Conservation (phyloP, 2,797 vertebrate genomes). For the Notolabrus celidotus region DNA sequence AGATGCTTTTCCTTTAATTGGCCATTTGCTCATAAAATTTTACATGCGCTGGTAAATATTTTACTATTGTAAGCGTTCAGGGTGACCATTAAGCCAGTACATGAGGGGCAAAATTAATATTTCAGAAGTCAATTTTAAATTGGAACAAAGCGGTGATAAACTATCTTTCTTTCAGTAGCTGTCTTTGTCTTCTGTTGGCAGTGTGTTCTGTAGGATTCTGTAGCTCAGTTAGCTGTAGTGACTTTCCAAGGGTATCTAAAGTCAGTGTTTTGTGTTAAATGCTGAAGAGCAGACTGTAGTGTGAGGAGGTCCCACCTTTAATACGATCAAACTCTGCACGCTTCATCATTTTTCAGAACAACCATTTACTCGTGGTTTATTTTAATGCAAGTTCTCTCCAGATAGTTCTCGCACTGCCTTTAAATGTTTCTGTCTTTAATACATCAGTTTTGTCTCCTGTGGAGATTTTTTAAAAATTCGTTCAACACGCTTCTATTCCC, state of each 20-base stretch:
- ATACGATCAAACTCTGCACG: slow-evolving; percentile 6
- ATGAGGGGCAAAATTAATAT: slow-evolving; percentile 44
- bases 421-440: slow-evolving; percentile 56
- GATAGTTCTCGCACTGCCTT: slow-evolving; percentile 35
- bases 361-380: slow-evolving; percentile 35
- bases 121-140: slow-evolving; percentile 53
- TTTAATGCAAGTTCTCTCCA: slow-evolving; percentile 46
- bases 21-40: slow-evolving; percentile 28
- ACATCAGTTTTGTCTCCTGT: slow-evolving; percentile 58
- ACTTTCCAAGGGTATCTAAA: slow-evolving; percentile 7
- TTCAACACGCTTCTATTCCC: slow-evolving; percentile 63
- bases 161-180: slow-evolving; percentile 18
- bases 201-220: not conserved
- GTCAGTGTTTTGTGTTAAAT: slow-evolving; percentile 12
- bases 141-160: slow-evolving; percentile 48
- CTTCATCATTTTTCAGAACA: slow-evolving; percentile 26
- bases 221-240: slow-evolving; percentile 10
- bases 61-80: slow-evolving; percentile 41
- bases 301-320: slow-evolving; percentile 26
- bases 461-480: slow-evolving; percentile 52
- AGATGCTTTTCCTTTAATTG: slow-evolving; percentile 56
- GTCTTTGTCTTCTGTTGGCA: slow-evolving; percentile 22
- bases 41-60: slow-evolving; percentile 33
- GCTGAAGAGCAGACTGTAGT: slow-evolving; percentile 10
- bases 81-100: slow-evolving; percentile 46